Percentiles rank a stretch among this genome's conserved stretches.
Evolutionary conservation across 2,797 vertebrate genomes (phyloP).

Genomic region (Heterohyrax brucei): DNA sequence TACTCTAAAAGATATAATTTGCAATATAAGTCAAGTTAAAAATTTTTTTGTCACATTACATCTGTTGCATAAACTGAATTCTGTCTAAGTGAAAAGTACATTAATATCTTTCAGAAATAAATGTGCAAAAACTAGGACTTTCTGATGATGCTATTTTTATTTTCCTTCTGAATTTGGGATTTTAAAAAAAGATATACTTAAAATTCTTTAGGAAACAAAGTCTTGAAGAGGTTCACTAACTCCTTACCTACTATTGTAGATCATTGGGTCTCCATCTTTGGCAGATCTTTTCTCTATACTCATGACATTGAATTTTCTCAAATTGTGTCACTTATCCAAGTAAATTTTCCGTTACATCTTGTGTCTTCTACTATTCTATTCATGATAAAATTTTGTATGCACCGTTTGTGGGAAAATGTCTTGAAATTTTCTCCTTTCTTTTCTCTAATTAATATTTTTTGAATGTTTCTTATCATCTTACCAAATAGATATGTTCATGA

Average conservation of each 20-base stretch:
- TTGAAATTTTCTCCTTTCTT: slow-evolving; percentile 18
- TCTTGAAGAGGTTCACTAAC: neutral
- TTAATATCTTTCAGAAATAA: slow-evolving; percentile 58
- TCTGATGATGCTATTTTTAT: slow-evolving; percentile 53
- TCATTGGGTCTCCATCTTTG: neutral
- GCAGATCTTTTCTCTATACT: neutral
- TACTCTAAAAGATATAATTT: slow-evolving; percentile 54
- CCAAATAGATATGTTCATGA: neutral
- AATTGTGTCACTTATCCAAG: slow-evolving; percentile 24
- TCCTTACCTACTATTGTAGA: neutral
- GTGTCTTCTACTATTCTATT: neutral
- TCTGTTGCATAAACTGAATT: slow-evolving; percentile 66
- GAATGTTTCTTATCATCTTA: slow-evolving; percentile 2
- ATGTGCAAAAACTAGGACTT: slow-evolving; percentile 55
- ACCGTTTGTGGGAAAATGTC: slow-evolving; percentile 14
- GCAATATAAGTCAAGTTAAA: neutral
- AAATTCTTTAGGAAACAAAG: slow-evolving; percentile 40
- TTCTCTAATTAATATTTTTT: neutral
- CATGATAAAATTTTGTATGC: slow-evolving; percentile 40
- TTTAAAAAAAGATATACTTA: neutral
- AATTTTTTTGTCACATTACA: neutral
- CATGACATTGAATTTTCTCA: slow-evolving; percentile 43
- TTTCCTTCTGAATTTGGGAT: slow-evolving; percentile 57
- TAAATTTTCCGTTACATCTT: slow-evolving; percentile 17
- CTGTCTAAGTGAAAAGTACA: slow-evolving; percentile 42